Conservation (phyloP, 2,888 invertebrate species). For the Hypena proboscidalis region DNA sequence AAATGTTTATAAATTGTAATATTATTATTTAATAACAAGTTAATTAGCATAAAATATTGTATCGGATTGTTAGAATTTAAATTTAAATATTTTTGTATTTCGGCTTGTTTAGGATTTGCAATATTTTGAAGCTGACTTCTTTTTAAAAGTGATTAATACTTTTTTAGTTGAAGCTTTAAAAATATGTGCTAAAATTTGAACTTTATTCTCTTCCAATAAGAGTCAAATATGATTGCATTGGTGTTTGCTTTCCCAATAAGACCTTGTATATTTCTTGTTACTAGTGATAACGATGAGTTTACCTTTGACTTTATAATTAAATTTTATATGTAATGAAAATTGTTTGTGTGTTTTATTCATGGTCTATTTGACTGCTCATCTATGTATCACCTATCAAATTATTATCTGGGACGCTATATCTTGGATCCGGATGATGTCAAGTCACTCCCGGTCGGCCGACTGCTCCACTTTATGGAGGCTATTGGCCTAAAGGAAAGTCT, state of each 20-base stretch:
- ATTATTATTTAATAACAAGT: conserved; percentile 67
- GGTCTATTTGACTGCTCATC: too few species aligned
- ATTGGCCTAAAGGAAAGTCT: too few species aligned
- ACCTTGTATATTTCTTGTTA: conserved; percentile 79
- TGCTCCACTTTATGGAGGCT: too few species aligned
- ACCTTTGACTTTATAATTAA: conserved; percentile 74
- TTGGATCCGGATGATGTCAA: too few species aligned
- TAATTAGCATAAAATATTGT: conserved; percentile 53
- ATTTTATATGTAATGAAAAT: conserved; percentile 71
- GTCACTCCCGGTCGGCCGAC: too few species aligned
- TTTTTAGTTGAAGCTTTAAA: too few species aligned
- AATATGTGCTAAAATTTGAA: conserved; percentile 35
- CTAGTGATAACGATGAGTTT: conserved; percentile 69
- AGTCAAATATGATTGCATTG: conserved; percentile 49
- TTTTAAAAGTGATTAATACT: too few species aligned
- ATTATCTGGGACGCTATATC: too few species aligned
- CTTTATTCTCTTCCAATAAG: conserved; percentile 38
- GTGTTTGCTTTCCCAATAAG: conserved; percentile 54
- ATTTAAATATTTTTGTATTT: conserved; percentile 51
- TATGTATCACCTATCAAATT: too few species aligned
- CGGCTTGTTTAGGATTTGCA: conserved; percentile 59
- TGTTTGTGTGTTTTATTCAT: conserved; percentile 36
- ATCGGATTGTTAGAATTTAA: conserved; percentile 55
- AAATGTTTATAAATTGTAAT: conserved; percentile 58
- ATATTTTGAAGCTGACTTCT: conserved; percentile 24